phyloP scores from a whole-genome alignment of 2,113 vertebrate genomes.

The Chaetodon trifascialis region DNA sequence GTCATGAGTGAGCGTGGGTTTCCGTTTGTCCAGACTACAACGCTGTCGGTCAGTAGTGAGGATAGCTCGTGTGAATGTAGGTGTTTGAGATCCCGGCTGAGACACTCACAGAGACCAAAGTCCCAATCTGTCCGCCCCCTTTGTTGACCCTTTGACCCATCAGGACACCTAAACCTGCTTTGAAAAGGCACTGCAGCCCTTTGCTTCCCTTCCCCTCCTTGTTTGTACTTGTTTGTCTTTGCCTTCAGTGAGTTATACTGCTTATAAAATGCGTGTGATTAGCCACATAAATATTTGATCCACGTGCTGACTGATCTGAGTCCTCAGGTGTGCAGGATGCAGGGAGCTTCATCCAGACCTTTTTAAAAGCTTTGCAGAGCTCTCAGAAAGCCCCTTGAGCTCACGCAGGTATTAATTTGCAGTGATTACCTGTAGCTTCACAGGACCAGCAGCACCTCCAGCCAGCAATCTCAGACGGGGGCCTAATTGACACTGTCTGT shows the following conservation, averaged over 20 bases:
- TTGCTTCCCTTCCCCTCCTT: neutral
- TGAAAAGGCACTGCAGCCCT: constrained; percentile 1
- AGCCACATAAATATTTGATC: neutral
- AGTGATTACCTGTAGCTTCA: constrained; percentile 64
- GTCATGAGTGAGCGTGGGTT: too few relatives aligned
- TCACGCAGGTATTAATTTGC: constrained; percentile 66
- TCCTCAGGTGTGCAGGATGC: constrained; percentile 9
- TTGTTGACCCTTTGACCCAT: constrained; percentile 6
- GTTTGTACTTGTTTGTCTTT: neutral
- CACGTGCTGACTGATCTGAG: neutral
- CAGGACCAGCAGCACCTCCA: constrained; percentile 44
- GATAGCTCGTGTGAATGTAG: too few relatives aligned
- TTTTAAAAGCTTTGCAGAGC: constrained; percentile 36
- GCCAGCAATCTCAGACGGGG: constrained; percentile 42
- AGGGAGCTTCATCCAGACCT: neutral
- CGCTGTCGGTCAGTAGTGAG: too few relatives aligned
- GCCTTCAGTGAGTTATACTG: neutral
- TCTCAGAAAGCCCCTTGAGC: constrained; percentile 48
- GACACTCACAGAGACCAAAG: constrained; percentile 11
- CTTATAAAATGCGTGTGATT: neutral
- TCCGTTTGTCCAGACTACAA: too few relatives aligned
- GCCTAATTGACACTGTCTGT: constrained; percentile 74
- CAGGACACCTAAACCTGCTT: constrained; percentile 23
- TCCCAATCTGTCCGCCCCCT: constrained; percentile 31
- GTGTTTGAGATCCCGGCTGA: neutral